phyloP scores from a whole-genome alignment of 2,888 invertebrate genomes.

The Harpalus rubripes region DNA sequence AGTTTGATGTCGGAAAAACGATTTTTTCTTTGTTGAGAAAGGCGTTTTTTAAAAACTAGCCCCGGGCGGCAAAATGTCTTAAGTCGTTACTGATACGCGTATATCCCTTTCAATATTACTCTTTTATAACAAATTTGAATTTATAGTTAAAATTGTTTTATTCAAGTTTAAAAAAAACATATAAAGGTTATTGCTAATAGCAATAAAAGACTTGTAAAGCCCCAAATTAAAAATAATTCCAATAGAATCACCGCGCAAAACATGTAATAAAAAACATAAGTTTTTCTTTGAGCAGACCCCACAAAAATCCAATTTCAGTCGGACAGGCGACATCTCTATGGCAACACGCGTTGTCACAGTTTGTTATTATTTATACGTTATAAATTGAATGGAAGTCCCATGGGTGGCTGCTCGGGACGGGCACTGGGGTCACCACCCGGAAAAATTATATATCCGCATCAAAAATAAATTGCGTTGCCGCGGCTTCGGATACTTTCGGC shows the following conservation, averaged over 20 bases:
- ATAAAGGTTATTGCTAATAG: no score
- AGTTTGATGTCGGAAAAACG: no score
- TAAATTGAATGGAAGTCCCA: conserved; percentile 73
- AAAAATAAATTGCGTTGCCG: conserved; percentile 75
- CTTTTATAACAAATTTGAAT: no score
- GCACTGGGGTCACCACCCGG: conserved; percentile 72
- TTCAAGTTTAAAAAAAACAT: no score
- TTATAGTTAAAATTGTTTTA: no score
- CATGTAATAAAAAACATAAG: conserved; percentile 49
- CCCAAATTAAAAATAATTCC: conserved; percentile 45
- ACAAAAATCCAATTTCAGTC: conserved; percentile 66
- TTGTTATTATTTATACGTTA: conserved; percentile 73
- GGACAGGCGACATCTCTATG: conserved; percentile 64
- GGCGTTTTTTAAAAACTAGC: no score
- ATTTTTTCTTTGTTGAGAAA: no score
- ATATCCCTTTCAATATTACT: no score
- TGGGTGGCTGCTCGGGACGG: conserved; percentile 71
- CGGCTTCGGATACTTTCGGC: conserved; percentile 9
- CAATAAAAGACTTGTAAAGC: no score
- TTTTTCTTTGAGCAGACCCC: conserved; percentile 52
- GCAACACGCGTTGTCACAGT: conserved; percentile 66
- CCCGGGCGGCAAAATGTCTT: no score
- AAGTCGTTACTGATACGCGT: no score
- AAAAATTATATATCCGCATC: conserved; percentile 76
- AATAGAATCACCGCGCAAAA: conserved; percentile 4